A percentile compares a stretch with the other conserved stretches of the same genome.
phyloP scores from a whole-genome alignment of 2,888 invertebrate species.

The Phlogophora meticulosa region DNA sequence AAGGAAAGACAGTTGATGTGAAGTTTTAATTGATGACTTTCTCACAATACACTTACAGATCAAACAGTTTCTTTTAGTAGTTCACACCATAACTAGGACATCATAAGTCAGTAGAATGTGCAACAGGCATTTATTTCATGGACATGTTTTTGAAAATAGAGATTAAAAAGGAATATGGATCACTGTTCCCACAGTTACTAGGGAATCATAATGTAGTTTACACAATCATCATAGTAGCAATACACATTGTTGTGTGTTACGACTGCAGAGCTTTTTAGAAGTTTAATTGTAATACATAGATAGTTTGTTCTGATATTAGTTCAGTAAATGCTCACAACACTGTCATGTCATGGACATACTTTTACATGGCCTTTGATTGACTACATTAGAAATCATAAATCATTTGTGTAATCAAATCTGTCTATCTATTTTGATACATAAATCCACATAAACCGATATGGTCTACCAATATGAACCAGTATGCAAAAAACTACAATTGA shows the following conservation, averaged over 20 bases:
- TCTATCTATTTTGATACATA: neutral
- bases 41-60: neutral
- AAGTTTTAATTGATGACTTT: neutral
- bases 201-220: slow-evolving; percentile 30
- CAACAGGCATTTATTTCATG: neutral
- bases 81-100: slow-evolving; percentile 15
- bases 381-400: neutral
- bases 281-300: slow-evolving; percentile 50
- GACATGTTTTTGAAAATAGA: neutral
- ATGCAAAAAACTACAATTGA: slow-evolving; percentile 17
- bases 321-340: slow-evolving; percentile 12
- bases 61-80: neutral
- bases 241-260: slow-evolving; percentile 39
- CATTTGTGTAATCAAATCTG: too few species aligned
- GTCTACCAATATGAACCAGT: neutral
- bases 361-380: neutral
- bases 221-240: slow-evolving; percentile 25
- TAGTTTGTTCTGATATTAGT: slow-evolving; percentile 43
- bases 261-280: slow-evolving; percentile 10
- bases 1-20: too few species aligned
- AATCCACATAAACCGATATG: neutral
- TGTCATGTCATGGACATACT: neutral
- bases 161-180: neutral
- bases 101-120: slow-evolving; percentile 7
- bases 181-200: slow-evolving; percentile 17